Evolutionary conservation across 2,113 vertebrate genomes (phyloP), one percentile per base, ranked within the genome.

Genomic region (Abramis brama): DNA sequence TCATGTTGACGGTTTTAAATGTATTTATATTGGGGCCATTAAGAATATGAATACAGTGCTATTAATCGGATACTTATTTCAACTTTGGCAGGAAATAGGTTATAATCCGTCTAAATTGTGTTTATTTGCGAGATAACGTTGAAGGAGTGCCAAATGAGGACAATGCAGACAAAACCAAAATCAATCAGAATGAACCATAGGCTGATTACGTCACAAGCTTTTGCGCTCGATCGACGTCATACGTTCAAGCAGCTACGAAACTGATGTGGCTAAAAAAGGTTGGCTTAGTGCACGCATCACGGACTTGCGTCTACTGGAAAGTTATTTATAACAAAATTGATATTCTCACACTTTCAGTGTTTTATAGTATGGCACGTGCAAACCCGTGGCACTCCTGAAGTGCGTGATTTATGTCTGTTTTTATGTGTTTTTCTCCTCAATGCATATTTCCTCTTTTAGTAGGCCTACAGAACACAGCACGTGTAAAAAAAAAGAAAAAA

Each of bases 201-300:
- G 21, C 21, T 60, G 77, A n/a, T 47, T 52, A 82, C 62, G 62
- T 82, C 79, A 82, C 17, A 52, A 11, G 62, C 27, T 21, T 68
- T 50, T 50, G 43, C 33, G 79, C 27, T 68, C 19, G 1, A 6
- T 12, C 2, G 25, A 52, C 62, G 79, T 52, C 62, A 70, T 36
- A 52, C 45, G 52, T 70, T 12, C 11, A 64, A 10, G 74, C 47
- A 55, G 23, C 25, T 11, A 52, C 74, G 45, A 50, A 39, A 74
- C 73, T 47, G 73, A n/a, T 74, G 21, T 12, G 71, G 25, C 74
- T 27, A 76, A 52, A 76, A 52, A 27, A 47, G 23, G 71, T 45
- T 74, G 73, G 45, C 12, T 8, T 7, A 76, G 73, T 25, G 6
- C 43, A 17, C 47, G 74, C 47, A 30, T 52, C 47, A 27, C 6